Evolutionary conservation across 2,888 invertebrate genomes (phyloP), one percentile per base, ranked within the genome.

Genomic region (Tetropium fuscum): DNA sequence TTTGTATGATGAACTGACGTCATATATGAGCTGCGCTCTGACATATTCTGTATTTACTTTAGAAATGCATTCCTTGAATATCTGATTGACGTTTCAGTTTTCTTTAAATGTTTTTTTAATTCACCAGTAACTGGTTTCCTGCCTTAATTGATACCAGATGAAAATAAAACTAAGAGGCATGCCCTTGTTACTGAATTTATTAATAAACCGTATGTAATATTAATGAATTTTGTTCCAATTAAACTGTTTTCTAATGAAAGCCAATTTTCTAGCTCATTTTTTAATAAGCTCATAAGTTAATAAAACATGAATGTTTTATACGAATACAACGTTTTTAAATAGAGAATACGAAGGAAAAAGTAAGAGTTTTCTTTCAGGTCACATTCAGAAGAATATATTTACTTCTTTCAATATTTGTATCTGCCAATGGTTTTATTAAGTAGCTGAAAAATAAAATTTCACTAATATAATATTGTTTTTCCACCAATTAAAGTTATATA

Each of bases 71-170:
- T 53, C 19, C 47, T 11, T 40, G 58, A 47, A 38, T 13, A 19
- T 11, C 27, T 58, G 53, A 58, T 58, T 58, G 58, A 58, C 58
- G 58, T 53, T 53, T 58, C 53, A 58, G 58, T 58, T 58, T 74
- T 73, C 74, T 75, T 75, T 70, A 66, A 72, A 20, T 36, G 36
- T 36, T 48, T 48, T 48, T 48, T 48, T 13, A 22, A 18, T 63
- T 69, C 70, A 69, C 66, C 65, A 61, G 69, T 65, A 74, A 72
- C 72, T 71, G 68, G 71, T 71, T 73, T 72, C 57, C 66, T 69
- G 70, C 63, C 71, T 72, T 74, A 74, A 75, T 75, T 73, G 68
- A 70, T 68, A 60, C 59, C 44, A 53, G 48, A 13, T 63, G 67
- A 68, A 72, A 71, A 68, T 69, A 68, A 67, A 66, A 63, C 59